phyloP scores from a whole-genome alignment of 2,797 vertebrate genomes.

The Channa striata region DNA sequence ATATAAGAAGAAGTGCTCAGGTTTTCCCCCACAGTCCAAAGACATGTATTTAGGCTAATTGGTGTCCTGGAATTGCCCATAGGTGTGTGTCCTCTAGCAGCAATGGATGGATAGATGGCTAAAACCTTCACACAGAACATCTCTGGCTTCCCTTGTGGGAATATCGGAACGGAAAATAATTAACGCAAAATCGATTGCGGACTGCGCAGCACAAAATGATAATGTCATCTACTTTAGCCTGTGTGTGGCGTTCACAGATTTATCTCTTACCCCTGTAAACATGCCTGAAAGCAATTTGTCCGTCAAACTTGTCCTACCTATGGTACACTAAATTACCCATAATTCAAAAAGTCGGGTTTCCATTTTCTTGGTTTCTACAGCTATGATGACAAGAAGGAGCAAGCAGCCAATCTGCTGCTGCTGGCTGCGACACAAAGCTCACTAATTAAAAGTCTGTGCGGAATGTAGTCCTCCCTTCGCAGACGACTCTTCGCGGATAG shows the following conservation, averaged over 20 bases:
- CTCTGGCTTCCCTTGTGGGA: neutral
- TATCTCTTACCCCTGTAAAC: slow-evolving; percentile 9
- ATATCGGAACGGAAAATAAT: slow-evolving; percentile 14
- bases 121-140: neutral
- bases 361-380: slow-evolving; percentile 68
- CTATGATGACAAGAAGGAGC: slow-evolving; percentile 69
- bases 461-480: slow-evolving; percentile 68
- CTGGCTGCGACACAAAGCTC: slow-evolving; percentile 76
- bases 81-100: neutral
- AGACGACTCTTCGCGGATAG: slow-evolving; percentile 67
- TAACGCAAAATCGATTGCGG: neutral
- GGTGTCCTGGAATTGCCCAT: no score
- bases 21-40: no score
- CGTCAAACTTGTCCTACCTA: slow-evolving; percentile 52
- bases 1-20: no score
- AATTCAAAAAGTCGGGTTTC: slow-evolving; percentile 63
- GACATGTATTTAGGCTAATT: no score
- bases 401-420: slow-evolving; percentile 75
- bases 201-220: neutral
- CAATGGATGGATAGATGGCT: neutral
- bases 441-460: slow-evolving; percentile 82
- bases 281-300: slow-evolving; percentile 34
- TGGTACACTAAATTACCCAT: slow-evolving; percentile 54
- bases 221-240: neutral
- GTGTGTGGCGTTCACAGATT: slow-evolving; percentile 20